Conservation (phyloP, 2,888 invertebrate genomes). For the Pheosia gnoma region DNA sequence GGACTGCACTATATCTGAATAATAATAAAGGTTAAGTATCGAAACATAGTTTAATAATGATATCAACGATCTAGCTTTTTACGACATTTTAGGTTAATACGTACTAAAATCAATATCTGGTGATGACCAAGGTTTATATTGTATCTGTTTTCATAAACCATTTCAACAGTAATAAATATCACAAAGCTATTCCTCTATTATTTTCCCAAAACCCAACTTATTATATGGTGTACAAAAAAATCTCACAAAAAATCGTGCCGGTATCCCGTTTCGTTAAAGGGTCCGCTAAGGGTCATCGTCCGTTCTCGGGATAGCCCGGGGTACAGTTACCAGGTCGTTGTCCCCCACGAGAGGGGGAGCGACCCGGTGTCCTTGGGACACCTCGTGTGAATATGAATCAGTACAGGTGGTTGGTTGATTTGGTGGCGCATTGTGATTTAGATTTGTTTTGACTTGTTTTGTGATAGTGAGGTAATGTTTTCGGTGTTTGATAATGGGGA, state of each 20-base stretch:
- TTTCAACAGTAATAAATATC: not conserved
- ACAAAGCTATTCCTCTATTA: not conserved
- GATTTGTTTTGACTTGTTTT: not conserved
- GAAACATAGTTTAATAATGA: no score
- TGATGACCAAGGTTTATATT: not conserved
- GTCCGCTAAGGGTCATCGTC: conserved; percentile 31
- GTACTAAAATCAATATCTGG: no score
- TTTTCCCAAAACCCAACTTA: not conserved
- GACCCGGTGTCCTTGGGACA: conserved; percentile 38
- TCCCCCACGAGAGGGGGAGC: conserved; percentile 19
- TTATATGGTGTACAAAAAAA: conserved; percentile 17
- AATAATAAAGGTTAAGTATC: no score
- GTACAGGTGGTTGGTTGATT: conserved; percentile 35
- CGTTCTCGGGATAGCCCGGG: conserved; percentile 38
- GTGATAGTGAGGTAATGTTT: not conserved
- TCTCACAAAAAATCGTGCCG: conserved; percentile 3
- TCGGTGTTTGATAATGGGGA: not conserved
- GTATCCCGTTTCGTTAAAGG: conserved; percentile 2
- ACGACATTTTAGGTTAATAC: no score
- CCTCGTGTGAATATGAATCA: conserved; percentile 40
- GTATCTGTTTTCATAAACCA: not conserved
- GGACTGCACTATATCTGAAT: no score
- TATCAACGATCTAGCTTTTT: no score
- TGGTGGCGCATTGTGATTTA: not conserved
- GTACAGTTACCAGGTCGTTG: conserved; percentile 44